A percentile compares a stretch with the other conserved stretches of the same genome.
Evolutionary conservation across 1,140 invertebrate species (phyloP).

Genomic region (Daktulosphaira vitifoliae): DNA sequence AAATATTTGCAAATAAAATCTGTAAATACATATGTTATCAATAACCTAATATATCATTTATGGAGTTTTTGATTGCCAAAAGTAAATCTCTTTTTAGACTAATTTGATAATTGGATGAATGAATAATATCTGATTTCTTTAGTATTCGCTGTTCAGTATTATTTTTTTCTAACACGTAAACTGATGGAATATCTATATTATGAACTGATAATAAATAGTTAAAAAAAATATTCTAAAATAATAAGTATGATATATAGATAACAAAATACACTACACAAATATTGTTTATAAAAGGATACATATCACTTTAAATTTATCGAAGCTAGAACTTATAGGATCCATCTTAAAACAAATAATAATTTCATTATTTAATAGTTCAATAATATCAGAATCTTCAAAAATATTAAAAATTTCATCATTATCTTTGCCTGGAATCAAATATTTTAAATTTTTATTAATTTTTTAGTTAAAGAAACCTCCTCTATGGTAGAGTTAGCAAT

Average conservation of each 20-base stretch:
- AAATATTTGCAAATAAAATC: too few relatives aligned
- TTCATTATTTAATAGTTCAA: not conserved
- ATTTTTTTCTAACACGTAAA: constrained; percentile 19
- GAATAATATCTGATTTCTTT: not conserved
- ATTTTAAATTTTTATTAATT: too few relatives aligned
- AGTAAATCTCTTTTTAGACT: too few relatives aligned
- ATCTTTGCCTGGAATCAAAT: not conserved
- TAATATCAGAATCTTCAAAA: constrained; percentile 1
- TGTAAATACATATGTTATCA: too few relatives aligned
- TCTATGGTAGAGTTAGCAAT: not conserved
- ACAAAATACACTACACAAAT: not conserved
- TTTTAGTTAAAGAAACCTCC: too few relatives aligned
- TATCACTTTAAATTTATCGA: constrained; percentile 2
- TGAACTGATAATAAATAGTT: not conserved
- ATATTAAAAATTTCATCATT: not conserved
- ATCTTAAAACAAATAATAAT: constrained; percentile 3
- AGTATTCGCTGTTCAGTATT: not conserved
- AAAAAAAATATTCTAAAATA: not conserved
- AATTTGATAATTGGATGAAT: too few relatives aligned
- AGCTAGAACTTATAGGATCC: constrained; percentile 1
- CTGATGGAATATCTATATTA: not conserved
- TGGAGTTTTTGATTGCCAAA: too few relatives aligned
- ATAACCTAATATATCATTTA: too few relatives aligned
- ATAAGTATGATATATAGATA: too few relatives aligned
- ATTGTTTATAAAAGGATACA: constrained; percentile 20